These are phyloP conservation scores for Sarcophaga peregrina DNA, from an alignment of 1,140 invertebrate genomes.

Conservation along the genomic window DNA sequence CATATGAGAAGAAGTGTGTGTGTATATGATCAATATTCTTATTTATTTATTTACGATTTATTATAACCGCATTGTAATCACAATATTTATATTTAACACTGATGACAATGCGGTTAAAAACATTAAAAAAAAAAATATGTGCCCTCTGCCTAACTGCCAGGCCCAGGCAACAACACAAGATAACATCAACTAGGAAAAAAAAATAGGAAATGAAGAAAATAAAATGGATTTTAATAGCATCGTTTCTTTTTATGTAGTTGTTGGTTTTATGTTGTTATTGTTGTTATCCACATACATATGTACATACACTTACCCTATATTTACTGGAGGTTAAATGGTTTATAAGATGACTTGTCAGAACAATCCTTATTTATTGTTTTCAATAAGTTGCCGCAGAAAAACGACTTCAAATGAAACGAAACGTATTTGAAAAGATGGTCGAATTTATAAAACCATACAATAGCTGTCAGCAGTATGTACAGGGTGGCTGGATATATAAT, in stretches of 20 bases:
- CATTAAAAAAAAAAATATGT: neutral
- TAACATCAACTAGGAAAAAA: neutral
- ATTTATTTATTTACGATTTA: constrained; percentile 28
- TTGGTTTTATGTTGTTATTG: no score
- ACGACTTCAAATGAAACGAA: neutral
- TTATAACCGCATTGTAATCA: constrained; percentile 38
- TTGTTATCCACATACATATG: neutral
- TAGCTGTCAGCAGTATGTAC: no score
- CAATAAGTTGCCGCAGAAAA: constrained; percentile 60
- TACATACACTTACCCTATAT: neutral
- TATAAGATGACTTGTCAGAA: constrained; percentile 43
- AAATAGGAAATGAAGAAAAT: neutral
- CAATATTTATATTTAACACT: constrained; percentile 38
- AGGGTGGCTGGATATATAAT: no score
- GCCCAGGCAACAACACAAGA: neutral
- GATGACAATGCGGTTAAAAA: constrained; percentile 37
- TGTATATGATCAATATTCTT: neutral
- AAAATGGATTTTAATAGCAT: neutral
- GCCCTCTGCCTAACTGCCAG: no score
- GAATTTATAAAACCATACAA: no score
- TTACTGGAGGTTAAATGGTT: constrained; percentile 5
- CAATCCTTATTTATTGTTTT: constrained; percentile 65
- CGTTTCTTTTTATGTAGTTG: neutral
- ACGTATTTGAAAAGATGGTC: no score
- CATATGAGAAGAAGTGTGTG: neutral